phyloP scores from a whole-genome alignment of 2,797 vertebrate species.

The Lindbergichthys nudifrons region DNA sequence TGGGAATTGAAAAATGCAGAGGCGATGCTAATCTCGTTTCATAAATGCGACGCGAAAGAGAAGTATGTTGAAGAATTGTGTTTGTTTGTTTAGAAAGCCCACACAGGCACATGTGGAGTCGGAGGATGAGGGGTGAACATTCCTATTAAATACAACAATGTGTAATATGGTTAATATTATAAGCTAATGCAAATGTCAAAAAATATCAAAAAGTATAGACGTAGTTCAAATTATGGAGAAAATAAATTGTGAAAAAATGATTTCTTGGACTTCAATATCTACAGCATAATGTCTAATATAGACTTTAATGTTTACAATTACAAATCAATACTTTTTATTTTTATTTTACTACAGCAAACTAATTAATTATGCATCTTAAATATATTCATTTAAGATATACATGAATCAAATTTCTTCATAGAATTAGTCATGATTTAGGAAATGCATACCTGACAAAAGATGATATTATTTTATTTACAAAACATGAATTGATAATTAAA shows the following conservation, averaged over 20 bases:
- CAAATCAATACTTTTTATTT: neutral
- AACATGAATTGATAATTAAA: neutral
- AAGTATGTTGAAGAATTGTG: slow-evolving; percentile 18
- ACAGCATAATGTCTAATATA: neutral
- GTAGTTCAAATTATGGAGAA: slow-evolving; percentile 4
- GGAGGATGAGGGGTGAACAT: slow-evolving; percentile 7
- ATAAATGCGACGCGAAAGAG: slow-evolving; percentile 12
- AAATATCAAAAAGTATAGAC: slow-evolving; percentile 7
- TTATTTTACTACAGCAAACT: neutral
- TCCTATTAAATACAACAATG: slow-evolving; percentile 11
- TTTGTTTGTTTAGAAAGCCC: slow-evolving; percentile 47
- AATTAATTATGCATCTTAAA: neutral
- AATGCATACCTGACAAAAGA: neutral
- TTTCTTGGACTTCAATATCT: neutral
- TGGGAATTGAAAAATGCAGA: slow-evolving; percentile 60
- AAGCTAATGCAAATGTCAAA: neutral
- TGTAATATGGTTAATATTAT: neutral
- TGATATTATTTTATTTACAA: slow-evolving; percentile 1
- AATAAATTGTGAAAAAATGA: neutral
- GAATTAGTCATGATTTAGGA: slow-evolving; percentile 1
- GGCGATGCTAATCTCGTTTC: slow-evolving; percentile 45
- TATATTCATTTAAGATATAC: neutral
- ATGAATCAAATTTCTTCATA: neutral
- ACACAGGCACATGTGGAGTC: slow-evolving; percentile 11
- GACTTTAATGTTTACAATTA: slow-evolving; percentile 1